A percentile compares a stretch with the other conserved stretches of the same genome.
phyloP scores from a whole-genome alignment of 92 coral and sea anemone genomes.

The Epizoanthus scotinus region DNA sequence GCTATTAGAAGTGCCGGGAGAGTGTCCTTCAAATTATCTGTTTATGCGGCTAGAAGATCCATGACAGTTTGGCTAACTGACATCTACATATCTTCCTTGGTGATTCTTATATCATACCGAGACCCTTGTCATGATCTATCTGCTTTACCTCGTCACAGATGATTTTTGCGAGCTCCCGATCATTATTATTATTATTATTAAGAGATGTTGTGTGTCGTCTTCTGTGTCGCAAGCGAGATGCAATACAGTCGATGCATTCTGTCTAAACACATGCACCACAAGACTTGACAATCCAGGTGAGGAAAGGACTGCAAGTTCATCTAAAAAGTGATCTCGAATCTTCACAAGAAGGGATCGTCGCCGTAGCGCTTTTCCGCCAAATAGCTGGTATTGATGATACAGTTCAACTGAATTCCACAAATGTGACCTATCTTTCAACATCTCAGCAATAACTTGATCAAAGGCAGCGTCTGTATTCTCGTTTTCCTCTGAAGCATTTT shows the following conservation, averaged over 20 bases:
- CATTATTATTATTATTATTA: too few relatives aligned
- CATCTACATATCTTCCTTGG: constrained; percentile 48
- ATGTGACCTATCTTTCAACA: constrained; percentile 51
- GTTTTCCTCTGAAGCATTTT: constrained; percentile 29
- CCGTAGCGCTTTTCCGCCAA: constrained; percentile 50
- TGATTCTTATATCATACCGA: constrained; percentile 55
- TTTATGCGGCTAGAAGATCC: constrained; percentile 60
- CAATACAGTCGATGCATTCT: constrained; percentile 42
- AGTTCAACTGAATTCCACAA: constrained; percentile 72
- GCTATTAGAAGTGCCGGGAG: constrained; percentile 64
- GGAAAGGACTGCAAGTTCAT: constrained; percentile 54
- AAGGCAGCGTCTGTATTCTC: constrained; percentile 53
- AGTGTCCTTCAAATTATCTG: too few relatives aligned
- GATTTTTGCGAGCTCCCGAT: constrained; percentile 43
- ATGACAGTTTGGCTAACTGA: constrained; percentile 47
- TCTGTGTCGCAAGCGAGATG: constrained; percentile 47
- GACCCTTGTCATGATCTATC: constrained; percentile 27
- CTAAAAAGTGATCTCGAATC: constrained; percentile 45
- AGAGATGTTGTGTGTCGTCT: constrained; percentile 46
- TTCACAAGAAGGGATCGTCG: constrained; percentile 48
- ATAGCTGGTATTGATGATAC: constrained; percentile 48
- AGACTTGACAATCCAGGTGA: constrained; percentile 64
- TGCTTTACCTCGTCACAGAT: constrained; percentile 51
- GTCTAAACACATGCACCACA: constrained; percentile 50
- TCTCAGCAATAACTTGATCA: constrained; percentile 44